A percentile compares a stretch with the other conserved stretches of the same genome.
Conservation (phyloP, 1,140 invertebrate genomes). For the Vanessa atalanta region DNA sequence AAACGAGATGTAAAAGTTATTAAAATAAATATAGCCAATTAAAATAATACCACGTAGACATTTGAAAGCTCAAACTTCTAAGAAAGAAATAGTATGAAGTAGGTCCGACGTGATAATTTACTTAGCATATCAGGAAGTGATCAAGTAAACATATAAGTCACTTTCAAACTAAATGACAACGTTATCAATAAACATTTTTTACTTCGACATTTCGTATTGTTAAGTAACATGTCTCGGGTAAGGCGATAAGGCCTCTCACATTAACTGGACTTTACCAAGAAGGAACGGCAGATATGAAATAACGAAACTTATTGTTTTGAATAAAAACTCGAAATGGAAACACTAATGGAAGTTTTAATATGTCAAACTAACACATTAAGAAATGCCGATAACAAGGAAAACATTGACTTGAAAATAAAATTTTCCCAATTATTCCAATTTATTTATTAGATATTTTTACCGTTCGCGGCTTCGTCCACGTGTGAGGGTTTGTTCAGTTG, state of each 20-base stretch:
- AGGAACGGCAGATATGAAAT: background rate
- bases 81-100: background rate
- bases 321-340: background rate
- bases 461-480: too few relatives aligned
- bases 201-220: constrained; percentile 34
- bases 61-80: background rate
- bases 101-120: constrained; percentile 8
- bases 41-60: background rate
- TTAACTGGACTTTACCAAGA: constrained; percentile 15
- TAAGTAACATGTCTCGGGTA: constrained; percentile 35
- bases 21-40: background rate
- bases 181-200: constrained; percentile 40
- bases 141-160: constrained; percentile 25
- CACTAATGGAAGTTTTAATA: background rate
- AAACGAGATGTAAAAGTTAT: too few relatives aligned
- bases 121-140: constrained; percentile 3
- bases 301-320: background rate
- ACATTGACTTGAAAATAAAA: too few relatives aligned
- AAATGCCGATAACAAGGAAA: too few relatives aligned
- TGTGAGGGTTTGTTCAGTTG: too few relatives aligned
- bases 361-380: too few relatives aligned
- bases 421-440: too few relatives aligned
- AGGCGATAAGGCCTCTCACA: constrained; percentile 10
- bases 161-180: constrained; percentile 30
- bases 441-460: too few relatives aligned